Evolutionary conservation across 2,797 vertebrate genomes (phyloP).

Genomic region (Eospalax fontanierii): DNA sequence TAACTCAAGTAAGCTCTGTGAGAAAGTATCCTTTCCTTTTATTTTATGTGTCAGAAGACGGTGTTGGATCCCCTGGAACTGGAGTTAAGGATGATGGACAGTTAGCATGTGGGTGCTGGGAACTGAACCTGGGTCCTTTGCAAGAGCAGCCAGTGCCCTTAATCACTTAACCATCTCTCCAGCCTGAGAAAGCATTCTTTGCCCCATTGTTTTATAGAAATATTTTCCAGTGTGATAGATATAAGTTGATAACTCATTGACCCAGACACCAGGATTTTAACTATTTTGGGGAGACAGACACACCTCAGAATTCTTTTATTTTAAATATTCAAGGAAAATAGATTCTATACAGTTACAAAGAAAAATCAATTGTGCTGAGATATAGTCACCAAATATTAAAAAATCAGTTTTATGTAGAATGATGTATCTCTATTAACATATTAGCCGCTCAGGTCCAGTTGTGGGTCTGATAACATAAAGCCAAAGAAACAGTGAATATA

Average conservation of each 20-base stretch:
- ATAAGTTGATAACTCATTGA: neutral
- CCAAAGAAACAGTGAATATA: neutral
- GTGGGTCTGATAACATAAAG: neutral
- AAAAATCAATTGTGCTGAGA: constrained; percentile 28
- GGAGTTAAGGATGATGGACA: too few relatives aligned
- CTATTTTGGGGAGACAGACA: neutral
- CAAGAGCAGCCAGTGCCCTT: too few relatives aligned
- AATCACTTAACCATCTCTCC: too few relatives aligned
- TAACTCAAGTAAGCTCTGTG: neutral
- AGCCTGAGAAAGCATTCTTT: neutral
- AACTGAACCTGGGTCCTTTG: too few relatives aligned
- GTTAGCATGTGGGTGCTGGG: too few relatives aligned
- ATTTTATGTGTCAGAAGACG: too few relatives aligned
- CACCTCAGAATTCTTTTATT: neutral
- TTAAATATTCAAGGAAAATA: constrained; percentile 22
- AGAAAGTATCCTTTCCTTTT: neutral
- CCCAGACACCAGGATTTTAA: neutral
- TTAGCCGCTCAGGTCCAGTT: constrained; percentile 14
- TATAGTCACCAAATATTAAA: constrained; percentile 20
- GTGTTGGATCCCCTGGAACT: too few relatives aligned
- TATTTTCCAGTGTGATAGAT: neutral
- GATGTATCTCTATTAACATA: neutral
- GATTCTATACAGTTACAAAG: constrained; percentile 24
- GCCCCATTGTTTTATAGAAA: neutral
- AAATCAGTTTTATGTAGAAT: constrained; percentile 24